Percentiles rank a stretch among this genome's conserved stretches.
Evolutionary conservation across 2,888 invertebrate genomes (phyloP).

Genomic region (Drosophila paramelanica): DNA sequence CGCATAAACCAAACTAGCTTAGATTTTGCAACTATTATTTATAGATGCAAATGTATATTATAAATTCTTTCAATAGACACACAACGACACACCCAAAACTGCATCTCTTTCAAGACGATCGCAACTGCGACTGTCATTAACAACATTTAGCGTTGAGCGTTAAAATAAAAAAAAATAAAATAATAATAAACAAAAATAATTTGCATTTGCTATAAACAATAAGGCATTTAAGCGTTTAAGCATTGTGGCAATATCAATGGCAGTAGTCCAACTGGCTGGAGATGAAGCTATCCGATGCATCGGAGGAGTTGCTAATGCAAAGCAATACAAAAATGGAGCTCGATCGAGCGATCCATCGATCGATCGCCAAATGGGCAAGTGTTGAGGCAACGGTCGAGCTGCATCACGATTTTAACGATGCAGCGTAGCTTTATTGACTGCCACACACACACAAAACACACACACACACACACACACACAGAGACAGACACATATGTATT

Average conservation of each 20-base stretch:
- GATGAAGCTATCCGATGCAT: conserved; percentile 52
- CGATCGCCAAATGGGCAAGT: conserved; percentile 43
- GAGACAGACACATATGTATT: conserved; percentile 19
- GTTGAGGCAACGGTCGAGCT: conserved; percentile 62
- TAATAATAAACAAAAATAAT: conserved; percentile 24
- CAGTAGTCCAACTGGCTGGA: conserved; percentile 32
- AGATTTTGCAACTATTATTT: conserved; percentile 57
- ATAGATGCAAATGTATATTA: conserved; percentile 26
- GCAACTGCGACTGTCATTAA: conserved; percentile 53
- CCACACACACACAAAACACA: conserved; percentile 26
- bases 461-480: conserved; percentile 2
- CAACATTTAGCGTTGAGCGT: conserved; percentile 42
- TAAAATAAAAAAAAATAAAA: conserved; percentile 10
- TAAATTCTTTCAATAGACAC: conserved; percentile 10
- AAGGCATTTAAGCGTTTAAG: conserved; percentile 35
- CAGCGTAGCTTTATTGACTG: conserved; percentile 41
- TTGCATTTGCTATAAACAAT: conserved; percentile 61
- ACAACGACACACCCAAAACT: conserved; percentile 57
- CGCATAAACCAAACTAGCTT: conserved; percentile 26
- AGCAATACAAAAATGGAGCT: conserved; percentile 73
- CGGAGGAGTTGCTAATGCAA: conserved; percentile 56
- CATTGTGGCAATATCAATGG: conserved; percentile 49
- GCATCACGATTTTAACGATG: conserved; percentile 70
- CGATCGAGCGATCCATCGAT: conserved; percentile 37
- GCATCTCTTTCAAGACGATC: conserved; percentile 41